A percentile compares a stretch with the other conserved stretches of the same genome.
Evolutionary conservation across 2,113 vertebrate species (phyloP).

Genomic region (Syrmaticus mikado): DNA sequence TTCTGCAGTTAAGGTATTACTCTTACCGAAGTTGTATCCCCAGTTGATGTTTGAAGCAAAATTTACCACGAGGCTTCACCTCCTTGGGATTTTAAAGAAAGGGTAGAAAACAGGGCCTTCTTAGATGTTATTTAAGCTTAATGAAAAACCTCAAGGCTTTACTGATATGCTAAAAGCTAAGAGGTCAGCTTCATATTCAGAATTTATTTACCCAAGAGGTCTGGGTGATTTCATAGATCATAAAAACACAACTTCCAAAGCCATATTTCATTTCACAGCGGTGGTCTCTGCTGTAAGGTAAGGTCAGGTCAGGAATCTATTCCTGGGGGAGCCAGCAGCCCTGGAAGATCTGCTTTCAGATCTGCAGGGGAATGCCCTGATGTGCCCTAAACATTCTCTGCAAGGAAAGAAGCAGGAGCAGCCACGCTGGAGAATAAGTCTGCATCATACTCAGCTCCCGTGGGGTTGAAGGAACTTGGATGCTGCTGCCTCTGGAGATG

Average conservation of each 20-base stretch:
- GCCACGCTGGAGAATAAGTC: rapidly evolving
- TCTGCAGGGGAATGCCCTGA: background rate
- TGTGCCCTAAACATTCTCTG: rapidly evolving
- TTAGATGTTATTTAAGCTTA: conserved; percentile 27
- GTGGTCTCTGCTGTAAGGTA: background rate
- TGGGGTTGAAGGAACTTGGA: rapidly evolving
- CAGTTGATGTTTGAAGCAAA: background rate
- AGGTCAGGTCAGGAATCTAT: background rate
- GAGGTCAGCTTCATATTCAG: conserved; percentile 50
- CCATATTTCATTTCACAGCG: conserved; percentile 23
- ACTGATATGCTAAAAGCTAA: conserved; percentile 4
- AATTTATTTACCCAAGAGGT: conserved; percentile 64
- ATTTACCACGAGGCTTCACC: background rate
- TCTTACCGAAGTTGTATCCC: background rate
- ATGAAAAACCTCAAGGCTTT: conserved; percentile 43
- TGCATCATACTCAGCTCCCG: rapidly evolving
- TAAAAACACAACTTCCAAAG: conserved; percentile 55
- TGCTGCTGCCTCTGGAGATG: background rate
- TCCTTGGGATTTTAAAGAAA: conserved; percentile 7
- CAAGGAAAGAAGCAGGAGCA: background rate
- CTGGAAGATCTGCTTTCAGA: conserved; percentile 7
- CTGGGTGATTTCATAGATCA: conserved; percentile 59
- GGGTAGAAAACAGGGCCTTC: background rate
- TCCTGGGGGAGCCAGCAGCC: background rate
- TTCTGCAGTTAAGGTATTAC: background rate